Percentiles rank a stretch among this genome's conserved stretches.
Evolutionary conservation across 2,113 vertebrate species (phyloP).

Genomic region (Crotalus viridis): DNA sequence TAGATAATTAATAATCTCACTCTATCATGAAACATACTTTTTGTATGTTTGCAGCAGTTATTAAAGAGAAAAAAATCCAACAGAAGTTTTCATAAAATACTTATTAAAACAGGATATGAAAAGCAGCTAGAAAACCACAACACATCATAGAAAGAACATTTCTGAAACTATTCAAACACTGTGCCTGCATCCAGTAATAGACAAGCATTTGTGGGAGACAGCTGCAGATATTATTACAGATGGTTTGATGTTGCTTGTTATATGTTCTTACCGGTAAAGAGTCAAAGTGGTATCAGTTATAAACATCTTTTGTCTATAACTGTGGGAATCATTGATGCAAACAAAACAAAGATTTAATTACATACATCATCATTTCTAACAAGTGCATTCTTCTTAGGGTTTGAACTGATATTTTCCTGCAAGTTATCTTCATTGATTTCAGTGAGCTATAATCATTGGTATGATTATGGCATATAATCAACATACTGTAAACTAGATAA

Average conservation of each 20-base stretch:
- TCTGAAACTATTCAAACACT: neutral
- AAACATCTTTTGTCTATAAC: neutral
- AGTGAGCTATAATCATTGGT: neutral
- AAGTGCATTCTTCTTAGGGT: neutral
- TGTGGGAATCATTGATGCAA: neutral
- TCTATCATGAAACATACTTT: neutral
- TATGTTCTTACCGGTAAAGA: neutral
- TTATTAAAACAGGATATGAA: neutral
- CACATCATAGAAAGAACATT: neutral
- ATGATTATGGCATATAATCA: too few species aligned
- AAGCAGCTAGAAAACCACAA: neutral
- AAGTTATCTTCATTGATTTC: neutral
- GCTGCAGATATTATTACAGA: neutral
- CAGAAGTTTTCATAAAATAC: neutral
- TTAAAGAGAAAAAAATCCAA: neutral
- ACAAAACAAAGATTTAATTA: neutral
- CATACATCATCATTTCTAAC: neutral
- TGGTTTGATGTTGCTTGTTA: neutral
- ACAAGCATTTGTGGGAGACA: neutral
- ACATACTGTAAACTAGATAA: neutral
- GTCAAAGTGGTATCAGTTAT: neutral
- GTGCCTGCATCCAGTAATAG: neutral
- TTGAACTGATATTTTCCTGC: neutral
- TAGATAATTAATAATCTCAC: slow-evolving; percentile 24
- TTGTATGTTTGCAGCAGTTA: neutral